Base-by-base conservation (phyloP, 2,797 vertebrate species). In the Sebastes variabilis region DNA sequence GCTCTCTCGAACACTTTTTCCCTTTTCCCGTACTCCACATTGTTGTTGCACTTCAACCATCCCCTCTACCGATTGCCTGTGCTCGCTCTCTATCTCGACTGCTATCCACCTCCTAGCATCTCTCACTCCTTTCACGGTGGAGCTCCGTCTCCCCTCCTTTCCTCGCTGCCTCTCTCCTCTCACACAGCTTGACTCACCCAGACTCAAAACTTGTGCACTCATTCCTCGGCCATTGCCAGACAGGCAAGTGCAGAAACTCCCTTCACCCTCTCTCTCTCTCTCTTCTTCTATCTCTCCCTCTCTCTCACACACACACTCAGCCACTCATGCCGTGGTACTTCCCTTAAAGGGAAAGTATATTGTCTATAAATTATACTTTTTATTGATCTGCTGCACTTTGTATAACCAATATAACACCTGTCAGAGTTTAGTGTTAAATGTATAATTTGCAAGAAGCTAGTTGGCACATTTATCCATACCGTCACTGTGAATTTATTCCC, bases 171-270 rank as follows among this genome's bases (percentile, higher is more conserved):
- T 58, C 60, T 34, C 62, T 64, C 54, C 84, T 66, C 76, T 65
- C 82, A 67, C 75, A 77, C 83, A 83, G 77, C 82, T 86, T 76
- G 84, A 88, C 85, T 91, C 81, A 80, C 85, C 79, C 84, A 77
- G 68, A 89, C 69, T 89, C 66, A 46, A 83, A 91, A 89, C 90
- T 88, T 85, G 88, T 83, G 74, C 81, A 84, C 80, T 92, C 91
- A 82, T 86, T 89, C 78, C 77, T 88, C 56, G 3, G 59, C 62
- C 49, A 6, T 32, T 91, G 91, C 88, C 87, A 92, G 79, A 88
- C 85, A 77, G 74, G 81, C 92, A 92, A 93, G 87, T 87, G 89
- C 79, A 92, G 85, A 87, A 88, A 87, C 87, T 88, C 86, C 81
- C 84, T 81, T 89, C 68, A 64, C 72, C 72, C 73, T 55, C 59